Evolutionary conservation across 2,888 invertebrate species (phyloP), one percentile per base, ranked within the genome.

Genomic region (Pegoplata infirma): DNA sequence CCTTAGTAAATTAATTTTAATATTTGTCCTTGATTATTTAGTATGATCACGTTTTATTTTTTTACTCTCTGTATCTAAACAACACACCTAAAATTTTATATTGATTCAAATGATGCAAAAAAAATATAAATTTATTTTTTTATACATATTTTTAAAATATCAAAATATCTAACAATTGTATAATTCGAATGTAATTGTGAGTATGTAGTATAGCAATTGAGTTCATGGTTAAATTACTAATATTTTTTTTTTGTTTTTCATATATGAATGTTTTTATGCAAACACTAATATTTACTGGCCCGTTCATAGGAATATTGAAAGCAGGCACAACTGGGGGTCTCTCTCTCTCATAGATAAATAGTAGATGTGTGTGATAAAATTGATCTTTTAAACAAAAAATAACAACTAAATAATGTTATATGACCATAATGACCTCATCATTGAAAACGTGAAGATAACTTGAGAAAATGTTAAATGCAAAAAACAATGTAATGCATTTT

Each of bases 181-280:
- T 55, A 49, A 19, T 49, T 74, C 32, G 61, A 61, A 67, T 63
- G 71, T 67, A 72, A 79, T 72, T 75, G 75, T 75, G 67, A 72
- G 56, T 75, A 49, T 67, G 75, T 47, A 36, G 73, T 80, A 73
- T 73, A 51, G 14, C 66, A 78, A 82, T 82, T 81, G 82, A 82
- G 82, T 81, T 82, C 82, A 82, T 76, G 81, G 81, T 76, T 80
- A 64, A 58, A 76, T 81, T 79, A 75, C 56, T 49, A 59, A 75
- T 56, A 76, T 47, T 63, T 67, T 53, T 16, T 17, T 25, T 25
- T n/a, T n/a, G n/a, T n/a, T n/a, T n/a, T n/a, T 32, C 8, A 12
- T n/a, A 40, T 40, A 12, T 40, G 36, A 40, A 40, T 40, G n/a
- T 40, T 40, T 40, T 40, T 40, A 40, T 40, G 36, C 36, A 40